These are phyloP conservation scores for Hemicordylus capensis DNA, from an alignment of 2,113 vertebrate species.

Conservation along the genomic window DNA sequence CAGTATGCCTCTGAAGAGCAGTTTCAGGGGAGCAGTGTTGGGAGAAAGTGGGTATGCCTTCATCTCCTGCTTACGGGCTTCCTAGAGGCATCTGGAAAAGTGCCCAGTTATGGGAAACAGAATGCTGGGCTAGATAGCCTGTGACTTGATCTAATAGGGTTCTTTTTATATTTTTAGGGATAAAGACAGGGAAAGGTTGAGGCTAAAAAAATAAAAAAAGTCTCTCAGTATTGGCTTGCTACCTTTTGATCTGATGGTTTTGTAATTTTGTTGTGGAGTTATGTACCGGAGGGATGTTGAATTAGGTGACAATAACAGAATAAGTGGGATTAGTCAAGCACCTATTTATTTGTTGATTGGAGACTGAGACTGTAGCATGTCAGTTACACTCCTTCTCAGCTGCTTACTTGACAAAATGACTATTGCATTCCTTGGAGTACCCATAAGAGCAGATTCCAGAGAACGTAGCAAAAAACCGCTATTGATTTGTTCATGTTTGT, in stretches of 20 bases:
- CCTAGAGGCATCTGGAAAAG: too few species aligned
- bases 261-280: neutral
- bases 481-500: neutral
- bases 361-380: neutral
- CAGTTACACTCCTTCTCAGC: neutral
- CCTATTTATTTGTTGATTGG: constrained; percentile 1
- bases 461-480: neutral
- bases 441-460: neutral
- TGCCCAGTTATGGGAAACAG: too few species aligned
- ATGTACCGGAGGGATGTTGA: too few species aligned
- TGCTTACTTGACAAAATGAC: neutral
- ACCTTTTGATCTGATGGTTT: neutral
- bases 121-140: too few species aligned
- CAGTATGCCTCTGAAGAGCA: too few species aligned
- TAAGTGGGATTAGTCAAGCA: too few species aligned
- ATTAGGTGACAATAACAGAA: too few species aligned
- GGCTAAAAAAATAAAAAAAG: neutral
- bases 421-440: neutral
- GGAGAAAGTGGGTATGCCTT: too few species aligned
- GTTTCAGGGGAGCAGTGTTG: too few species aligned
- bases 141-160: too few species aligned
- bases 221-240: neutral
- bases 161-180: too few species aligned
- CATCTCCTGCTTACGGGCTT: too few species aligned
- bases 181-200: neutral